These are phyloP conservation scores for Emmelina monodactyla DNA, from an alignment of 2,888 invertebrate genomes.

Conservation along the genomic window DNA sequence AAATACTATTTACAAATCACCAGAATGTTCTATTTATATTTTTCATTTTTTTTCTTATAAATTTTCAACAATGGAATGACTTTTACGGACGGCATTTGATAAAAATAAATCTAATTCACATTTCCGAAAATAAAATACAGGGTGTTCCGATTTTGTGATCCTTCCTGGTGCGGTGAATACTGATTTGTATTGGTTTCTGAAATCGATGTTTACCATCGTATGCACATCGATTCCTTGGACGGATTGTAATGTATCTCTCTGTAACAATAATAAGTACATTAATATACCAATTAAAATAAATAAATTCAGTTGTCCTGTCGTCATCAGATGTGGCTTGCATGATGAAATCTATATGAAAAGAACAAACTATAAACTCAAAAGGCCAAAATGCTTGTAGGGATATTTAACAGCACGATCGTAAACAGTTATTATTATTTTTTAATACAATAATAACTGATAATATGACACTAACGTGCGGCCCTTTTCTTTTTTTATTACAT, in stretches of 20 bases:
- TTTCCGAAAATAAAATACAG: background rate
- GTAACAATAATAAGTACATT: constrained; percentile 40
- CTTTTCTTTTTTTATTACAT: too few relatives aligned
- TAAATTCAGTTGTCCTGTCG: too few relatives aligned
- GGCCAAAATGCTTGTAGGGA: constrained; percentile 41
- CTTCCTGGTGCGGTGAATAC: constrained; percentile 11
- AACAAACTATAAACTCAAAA: constrained; percentile 16
- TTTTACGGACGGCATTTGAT: constrained; percentile 5
- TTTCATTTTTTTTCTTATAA: constrained; percentile 3
- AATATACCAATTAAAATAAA: too few relatives aligned
- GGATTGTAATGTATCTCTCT: constrained; percentile 56
- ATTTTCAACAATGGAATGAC: constrained; percentile 7
- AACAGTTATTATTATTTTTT: background rate
- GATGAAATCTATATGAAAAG: constrained; percentile 16
- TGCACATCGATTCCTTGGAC: constrained; percentile 49
- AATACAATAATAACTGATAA: background rate
- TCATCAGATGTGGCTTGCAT: too few relatives aligned
- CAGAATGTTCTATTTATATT: constrained; percentile 35
- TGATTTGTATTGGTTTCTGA: too few relatives aligned
- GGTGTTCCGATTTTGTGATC: background rate
- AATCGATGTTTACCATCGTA: constrained; percentile 46
- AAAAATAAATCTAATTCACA: background rate
- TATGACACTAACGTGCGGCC: constrained; percentile 25
- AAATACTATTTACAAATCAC: constrained; percentile 65
- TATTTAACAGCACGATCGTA: constrained; percentile 32